Evolutionary conservation across 2,888 invertebrate species (phyloP), one percentile per base, ranked within the genome.

Genomic region (Blera fallax): DNA sequence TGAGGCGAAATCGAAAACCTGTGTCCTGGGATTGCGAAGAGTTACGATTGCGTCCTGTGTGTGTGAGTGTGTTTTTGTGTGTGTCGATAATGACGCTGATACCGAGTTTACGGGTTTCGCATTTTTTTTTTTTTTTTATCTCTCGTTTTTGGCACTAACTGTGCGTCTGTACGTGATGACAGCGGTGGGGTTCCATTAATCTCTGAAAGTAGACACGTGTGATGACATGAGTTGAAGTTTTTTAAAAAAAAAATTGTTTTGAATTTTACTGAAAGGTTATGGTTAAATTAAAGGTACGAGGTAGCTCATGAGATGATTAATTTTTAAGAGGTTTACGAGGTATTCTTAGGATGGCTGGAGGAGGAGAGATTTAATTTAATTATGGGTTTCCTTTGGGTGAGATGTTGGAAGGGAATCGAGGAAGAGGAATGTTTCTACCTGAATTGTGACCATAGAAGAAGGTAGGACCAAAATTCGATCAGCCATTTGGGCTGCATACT

Each of bases 161-260:
- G 64, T 24, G 34, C 58, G 58, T 52, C 43, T 52, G 43, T 40
- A 45, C 40, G 72, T 58, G 67, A 56, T 74, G 80, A 18, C 60
- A 34, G 24, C 21, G 24, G 18, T 14, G 6, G 69, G 40, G 24
- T 43, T 79, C 83, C 83, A 84, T 84, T 69, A 74, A 84, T 74
- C 16, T 40, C 83, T 79, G 67, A 56, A 83, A 83, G 60, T 56
- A 83, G 21, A 54, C 43, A 79, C 56, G 70, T 79, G 56, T 14
- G 69, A n/a, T 18, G 40, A 52, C 32, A 43, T 70, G 60, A 78
- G 54, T 60, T 43, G 6, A 52, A 27, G n/a, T 56, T 21, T 48
- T 45, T 43, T 43, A 10, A 29, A 21, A 48, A 65, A 40, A 45
- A 27, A 29, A 48, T 3, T 52, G 37, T 52, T 37, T 27, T 27